These are phyloP conservation scores for Temnothorax longispinosus DNA, from an alignment of 1,140 invertebrate genomes.

Conservation along the genomic window DNA sequence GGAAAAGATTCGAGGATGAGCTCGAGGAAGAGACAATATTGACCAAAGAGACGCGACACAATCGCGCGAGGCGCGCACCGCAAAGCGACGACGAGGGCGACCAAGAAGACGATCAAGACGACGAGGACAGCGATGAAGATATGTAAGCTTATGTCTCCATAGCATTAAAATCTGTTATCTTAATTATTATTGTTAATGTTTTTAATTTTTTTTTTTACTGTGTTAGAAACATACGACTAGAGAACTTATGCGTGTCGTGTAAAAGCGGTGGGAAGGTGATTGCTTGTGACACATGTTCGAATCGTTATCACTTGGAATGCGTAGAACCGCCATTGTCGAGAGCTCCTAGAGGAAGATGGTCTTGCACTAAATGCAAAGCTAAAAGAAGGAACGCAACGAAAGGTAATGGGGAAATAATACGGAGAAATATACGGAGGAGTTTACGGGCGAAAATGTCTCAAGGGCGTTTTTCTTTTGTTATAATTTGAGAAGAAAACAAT, in stretches of 20 bases:
- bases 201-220: neutral
- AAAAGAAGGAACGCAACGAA: slow-evolving; percentile 78
- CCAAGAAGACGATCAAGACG: slow-evolving; percentile 73
- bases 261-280: slow-evolving; percentile 86
- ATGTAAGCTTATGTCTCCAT: slow-evolving; percentile 65
- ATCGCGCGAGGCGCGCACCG: slow-evolving; percentile 78
- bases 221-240: slow-evolving; percentile 17
- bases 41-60: slow-evolving; percentile 83
- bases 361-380: slow-evolving; percentile 86
- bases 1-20: slow-evolving; percentile 86
- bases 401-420: slow-evolving; percentile 45
- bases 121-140: slow-evolving; percentile 73
- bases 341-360: slow-evolving; percentile 88
- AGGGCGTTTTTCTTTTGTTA: neutral
- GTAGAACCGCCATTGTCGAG: slow-evolving; percentile 87
- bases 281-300: slow-evolving; percentile 87
- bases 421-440: neutral
- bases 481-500: neutral
- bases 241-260: slow-evolving; percentile 75
- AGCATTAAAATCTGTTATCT: neutral
- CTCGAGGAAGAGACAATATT: slow-evolving; percentile 84
- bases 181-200: neutral
- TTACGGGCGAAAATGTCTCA: neutral
- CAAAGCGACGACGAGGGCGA: slow-evolving; percentile 78
- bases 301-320: slow-evolving; percentile 87